Base-by-base conservation (phyloP, 1,140 invertebrate species). In the Condylostylus longicornis region DNA sequence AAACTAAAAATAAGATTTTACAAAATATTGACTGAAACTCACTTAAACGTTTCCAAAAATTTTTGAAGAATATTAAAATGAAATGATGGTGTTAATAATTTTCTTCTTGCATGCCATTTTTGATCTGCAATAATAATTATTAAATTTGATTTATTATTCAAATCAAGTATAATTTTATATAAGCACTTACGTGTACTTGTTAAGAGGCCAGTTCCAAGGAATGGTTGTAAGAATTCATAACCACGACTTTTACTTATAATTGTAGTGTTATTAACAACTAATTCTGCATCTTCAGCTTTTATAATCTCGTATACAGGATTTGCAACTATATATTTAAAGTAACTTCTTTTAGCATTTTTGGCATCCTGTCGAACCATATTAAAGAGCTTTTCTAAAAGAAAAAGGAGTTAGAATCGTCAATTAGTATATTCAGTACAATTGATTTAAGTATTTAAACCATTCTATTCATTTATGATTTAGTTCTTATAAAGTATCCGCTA, bases 41-140 rank as follows among this genome's bases (percentile, higher is more conserved):
- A 76, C 42, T 72, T 68, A 46, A 78, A 75, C 49, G 80, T 76
- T 3, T 68, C 61, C 10, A 81, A 38, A 55, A 87, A 93, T 41
- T 79, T 70, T 43, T 80, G 69, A 4, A 93, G 57, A 31, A 93
- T 82, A 48, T 79, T 80, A 48, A 90, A 91, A 58, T 93, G 87
- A 59, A 93, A 94, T 1, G 85, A 75, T 4, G 86, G 84, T 0
- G 88, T 90, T 12, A 93, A 54, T 31, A 90, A 64, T 62, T 83
- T 88, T 29, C 88, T 65, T 30, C 85, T 65, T 1, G 53, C 46
- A 22, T 74, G 71, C 86, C 88, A 94, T 66, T 82, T 88, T 8
- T 61, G 54, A 37, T 51, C 54, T 57, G 30, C 6, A 42, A 40
- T n/a, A n/a, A n/a, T n/a, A n/a, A n/a, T 2, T 18, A 6, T 1